Evolutionary conservation across 2,888 invertebrate genomes (phyloP).

Genomic region (Xylota segnis): DNA sequence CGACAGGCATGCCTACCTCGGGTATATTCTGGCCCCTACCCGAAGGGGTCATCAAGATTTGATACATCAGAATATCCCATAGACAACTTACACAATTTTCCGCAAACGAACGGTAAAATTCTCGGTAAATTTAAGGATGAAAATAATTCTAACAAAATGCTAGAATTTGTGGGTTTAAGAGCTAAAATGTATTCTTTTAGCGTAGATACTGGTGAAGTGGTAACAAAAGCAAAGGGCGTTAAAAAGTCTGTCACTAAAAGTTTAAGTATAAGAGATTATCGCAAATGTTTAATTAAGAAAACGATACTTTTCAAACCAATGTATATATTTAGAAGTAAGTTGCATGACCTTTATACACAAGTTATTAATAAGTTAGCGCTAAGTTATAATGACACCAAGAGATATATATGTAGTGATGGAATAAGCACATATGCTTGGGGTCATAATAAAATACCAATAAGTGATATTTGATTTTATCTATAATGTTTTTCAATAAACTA

Average conservation of each 20-base stretch:
- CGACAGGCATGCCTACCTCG: too few relatives aligned
- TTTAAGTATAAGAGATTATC: slow-evolving; percentile 35
- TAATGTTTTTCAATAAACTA: too few relatives aligned
- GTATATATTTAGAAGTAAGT: slow-evolving; percentile 37
- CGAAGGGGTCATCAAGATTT: too few relatives aligned
- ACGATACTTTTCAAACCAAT: slow-evolving; percentile 5
- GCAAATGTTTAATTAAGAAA: slow-evolving; percentile 37
- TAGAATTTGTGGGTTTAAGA: slow-evolving; percentile 53
- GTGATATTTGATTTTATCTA: not conserved
- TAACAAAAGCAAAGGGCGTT: slow-evolving; percentile 49
- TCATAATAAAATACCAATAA: slow-evolving; percentile 9
- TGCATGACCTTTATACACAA: slow-evolving; percentile 52
- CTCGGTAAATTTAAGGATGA: slow-evolving; percentile 53
- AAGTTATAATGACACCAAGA: slow-evolving; percentile 21
- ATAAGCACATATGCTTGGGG: slow-evolving; percentile 25
- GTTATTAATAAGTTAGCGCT: slow-evolving; percentile 33
- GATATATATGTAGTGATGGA: slow-evolving; percentile 24
- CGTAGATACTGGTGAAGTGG: slow-evolving; percentile 2
- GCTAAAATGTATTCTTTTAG: slow-evolving; percentile 51
- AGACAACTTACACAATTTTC: slow-evolving; percentile 78
- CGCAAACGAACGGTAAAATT: slow-evolving; percentile 43
- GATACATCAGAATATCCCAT: slow-evolving; percentile 80
- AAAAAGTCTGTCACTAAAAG: slow-evolving; percentile 16
- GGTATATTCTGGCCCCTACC: too few relatives aligned
- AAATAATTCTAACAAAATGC: slow-evolving; percentile 35